A percentile compares a stretch with the other conserved stretches of the same genome.
Evolutionary conservation across 2,113 vertebrate genomes (phyloP).

Genomic region (Bambusicola thoracicus): DNA sequence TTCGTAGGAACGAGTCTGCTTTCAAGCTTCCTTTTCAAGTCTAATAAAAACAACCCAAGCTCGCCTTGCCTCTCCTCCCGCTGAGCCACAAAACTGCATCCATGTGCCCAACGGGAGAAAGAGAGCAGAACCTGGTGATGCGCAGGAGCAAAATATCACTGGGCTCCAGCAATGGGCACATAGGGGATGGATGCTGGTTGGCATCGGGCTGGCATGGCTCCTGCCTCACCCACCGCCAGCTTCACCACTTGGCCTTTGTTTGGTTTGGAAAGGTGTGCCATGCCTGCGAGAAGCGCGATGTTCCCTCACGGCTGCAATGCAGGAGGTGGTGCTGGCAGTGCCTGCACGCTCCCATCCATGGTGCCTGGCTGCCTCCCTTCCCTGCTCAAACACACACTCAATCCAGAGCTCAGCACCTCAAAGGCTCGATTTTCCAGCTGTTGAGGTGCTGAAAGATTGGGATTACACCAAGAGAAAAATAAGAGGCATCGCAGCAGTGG

Average conservation of each 20-base stretch:
- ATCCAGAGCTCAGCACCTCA: not conserved
- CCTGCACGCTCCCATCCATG: not conserved
- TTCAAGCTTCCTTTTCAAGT: not conserved
- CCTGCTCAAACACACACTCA: rapidly evolving
- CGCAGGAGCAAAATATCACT: rapidly evolving
- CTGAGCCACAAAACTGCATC: not conserved
- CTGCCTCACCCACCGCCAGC: not conserved
- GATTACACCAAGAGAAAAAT: not conserved
- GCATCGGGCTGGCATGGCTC: not conserved
- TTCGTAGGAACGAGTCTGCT: not conserved
- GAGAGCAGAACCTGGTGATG: rapidly evolving
- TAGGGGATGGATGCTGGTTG: not conserved
- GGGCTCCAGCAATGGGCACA: rapidly evolving
- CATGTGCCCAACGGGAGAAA: not conserved
- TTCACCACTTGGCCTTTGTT: not conserved
- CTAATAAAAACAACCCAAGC: not conserved
- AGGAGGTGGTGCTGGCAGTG: not conserved
- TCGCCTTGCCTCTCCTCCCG: not conserved
- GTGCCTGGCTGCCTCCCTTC: not conserved
- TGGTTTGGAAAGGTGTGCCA: not conserved
- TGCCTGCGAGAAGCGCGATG: not conserved
- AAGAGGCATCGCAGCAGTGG: rapidly evolving
- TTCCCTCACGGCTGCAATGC: not conserved
- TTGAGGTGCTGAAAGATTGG: not conserved
- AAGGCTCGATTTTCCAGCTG: not conserved